Evolutionary conservation across 2,888 invertebrate genomes (phyloP).

Genomic region (Leptinotarsa tumamoca): DNA sequence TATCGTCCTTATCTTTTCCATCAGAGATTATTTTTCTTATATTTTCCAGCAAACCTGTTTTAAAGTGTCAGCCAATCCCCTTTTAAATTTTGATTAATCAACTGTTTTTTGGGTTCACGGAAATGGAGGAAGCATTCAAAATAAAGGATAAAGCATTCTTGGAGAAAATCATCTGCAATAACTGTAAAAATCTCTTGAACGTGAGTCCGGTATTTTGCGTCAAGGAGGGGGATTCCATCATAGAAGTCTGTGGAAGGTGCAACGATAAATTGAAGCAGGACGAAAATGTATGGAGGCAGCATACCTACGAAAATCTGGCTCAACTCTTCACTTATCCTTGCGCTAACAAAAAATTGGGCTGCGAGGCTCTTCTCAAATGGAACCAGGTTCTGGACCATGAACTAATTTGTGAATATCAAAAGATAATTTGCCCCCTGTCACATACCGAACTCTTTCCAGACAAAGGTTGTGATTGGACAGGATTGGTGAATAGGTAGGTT

Average conservation of each 20-base stretch:
- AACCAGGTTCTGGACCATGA: constrained; percentile 46
- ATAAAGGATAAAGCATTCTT: constrained; percentile 37
- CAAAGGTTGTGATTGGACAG: constrained; percentile 43
- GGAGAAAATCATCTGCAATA: constrained; percentile 39
- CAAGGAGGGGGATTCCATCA: constrained; percentile 30
- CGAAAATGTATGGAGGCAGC: constrained; percentile 40
- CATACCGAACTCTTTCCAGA: constrained; percentile 38
- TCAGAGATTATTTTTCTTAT: too few species aligned
- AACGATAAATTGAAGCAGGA: constrained; percentile 20
- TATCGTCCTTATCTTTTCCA: not conserved
- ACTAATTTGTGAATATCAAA: constrained; percentile 43
- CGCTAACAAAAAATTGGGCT: constrained; percentile 46
- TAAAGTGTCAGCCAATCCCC: not conserved
- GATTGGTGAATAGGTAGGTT: constrained; percentile 7
- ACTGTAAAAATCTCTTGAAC: constrained; percentile 45
- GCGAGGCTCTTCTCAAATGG: constrained; percentile 42
- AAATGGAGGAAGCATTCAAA: constrained; percentile 36
- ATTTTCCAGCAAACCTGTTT: too few species aligned
- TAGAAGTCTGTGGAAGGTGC: constrained; percentile 48
- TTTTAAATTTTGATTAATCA: not conserved
- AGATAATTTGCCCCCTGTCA: constrained; percentile 44
- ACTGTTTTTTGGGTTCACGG: constrained; percentile 4
- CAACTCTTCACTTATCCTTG: constrained; percentile 50
- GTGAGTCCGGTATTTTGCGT: constrained; percentile 44
- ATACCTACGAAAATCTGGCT: constrained; percentile 47